Evolutionary conservation across 2,888 invertebrate genomes (phyloP), one percentile per base, ranked within the genome.

Genomic region (Nudaria mundana): DNA sequence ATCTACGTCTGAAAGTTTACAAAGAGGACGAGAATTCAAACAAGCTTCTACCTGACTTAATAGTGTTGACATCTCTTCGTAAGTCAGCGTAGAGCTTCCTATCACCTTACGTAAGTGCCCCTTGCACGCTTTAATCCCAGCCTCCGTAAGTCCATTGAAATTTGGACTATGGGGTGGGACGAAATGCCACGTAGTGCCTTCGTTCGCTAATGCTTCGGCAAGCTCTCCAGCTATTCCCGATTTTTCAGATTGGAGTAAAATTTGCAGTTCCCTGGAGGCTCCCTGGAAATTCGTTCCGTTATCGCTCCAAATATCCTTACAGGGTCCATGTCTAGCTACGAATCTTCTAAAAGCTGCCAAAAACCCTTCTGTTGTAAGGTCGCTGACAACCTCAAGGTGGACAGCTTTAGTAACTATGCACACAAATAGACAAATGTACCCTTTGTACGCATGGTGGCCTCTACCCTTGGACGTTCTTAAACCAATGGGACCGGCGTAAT

Each of bases 291-390:
- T 23, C 46, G 51, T 51, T 6, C 44, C 56, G 23, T 56, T 51
- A 12, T 56, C 56, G 22, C 53, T 51, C 6, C 12, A 51, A 1
- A 56, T 2, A 3, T 56, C 30, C 1, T 6, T 7, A 36, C 49
- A 50, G 13, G 38, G 48, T 3, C 51, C 51, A 22, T 50, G 23
- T 4, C 53, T 31, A 0, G 53, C 18, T 0, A 40, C 37, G 23
- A 56, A 56, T 10, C 56, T 25, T n/a, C 30, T 28, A 14, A 53
- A 56, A 2, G 53, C 56, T 0, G 46, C 38, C 1, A 57, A 22
- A 38, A 57, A 54, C 0, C 48, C 59, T 28, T 63, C 45, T 1
- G 65, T 40, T 2, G 56, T 51, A 0, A 70, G 37, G 13, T 56
- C 56, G 1, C 18, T 18, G 20, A 5, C 34, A 16, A 3, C 3